A percentile compares a stretch with the other conserved stretches of the same genome.
Evolutionary conservation across 1,140 invertebrate genomes (phyloP).

Genomic region (Drosophila varians): DNA sequence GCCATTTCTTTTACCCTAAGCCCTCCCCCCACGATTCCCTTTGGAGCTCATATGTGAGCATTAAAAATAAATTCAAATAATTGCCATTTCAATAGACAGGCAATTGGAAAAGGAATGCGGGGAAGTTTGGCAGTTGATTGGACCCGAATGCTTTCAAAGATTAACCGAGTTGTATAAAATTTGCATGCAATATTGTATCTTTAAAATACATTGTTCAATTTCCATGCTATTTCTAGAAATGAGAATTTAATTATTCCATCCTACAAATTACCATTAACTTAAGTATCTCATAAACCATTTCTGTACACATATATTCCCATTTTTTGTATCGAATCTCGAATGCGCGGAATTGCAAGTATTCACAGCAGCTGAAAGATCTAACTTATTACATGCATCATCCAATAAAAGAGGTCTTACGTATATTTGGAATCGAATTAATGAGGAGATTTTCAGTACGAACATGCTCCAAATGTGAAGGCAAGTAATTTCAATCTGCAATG

Average conservation of each 20-base stretch:
- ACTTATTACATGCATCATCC: slow-evolving; percentile 1
- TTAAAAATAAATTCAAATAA: slow-evolving; percentile 62
- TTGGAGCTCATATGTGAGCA: slow-evolving; percentile 12
- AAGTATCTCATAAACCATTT: slow-evolving; percentile 24
- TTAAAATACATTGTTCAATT: neutral
- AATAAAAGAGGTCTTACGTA: slow-evolving; percentile 11
- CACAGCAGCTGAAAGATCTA: neutral
- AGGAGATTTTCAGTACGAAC: slow-evolving; percentile 13
- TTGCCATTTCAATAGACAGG: slow-evolving; percentile 56
- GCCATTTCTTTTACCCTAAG: slow-evolving; percentile 1
- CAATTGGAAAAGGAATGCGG: slow-evolving; percentile 6
- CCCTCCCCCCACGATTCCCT: neutral
- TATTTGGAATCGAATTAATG: slow-evolving; percentile 39
- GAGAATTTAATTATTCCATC: slow-evolving; percentile 10
- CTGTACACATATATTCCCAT: neutral
- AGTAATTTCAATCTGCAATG: slow-evolving; percentile 22
- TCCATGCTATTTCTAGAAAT: neutral
- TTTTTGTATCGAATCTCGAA: neutral
- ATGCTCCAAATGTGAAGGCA: slow-evolving; percentile 26
- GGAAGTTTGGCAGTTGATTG: slow-evolving; percentile 15
- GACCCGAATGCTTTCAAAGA: slow-evolving; percentile 14
- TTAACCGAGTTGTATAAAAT: slow-evolving; percentile 11
- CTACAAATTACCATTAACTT: slow-evolving; percentile 17
- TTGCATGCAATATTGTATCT: neutral
- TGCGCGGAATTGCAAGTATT: neutral